Base-by-base conservation (phyloP, 2,888 invertebrate species). In the Bellardia pandia region DNA sequence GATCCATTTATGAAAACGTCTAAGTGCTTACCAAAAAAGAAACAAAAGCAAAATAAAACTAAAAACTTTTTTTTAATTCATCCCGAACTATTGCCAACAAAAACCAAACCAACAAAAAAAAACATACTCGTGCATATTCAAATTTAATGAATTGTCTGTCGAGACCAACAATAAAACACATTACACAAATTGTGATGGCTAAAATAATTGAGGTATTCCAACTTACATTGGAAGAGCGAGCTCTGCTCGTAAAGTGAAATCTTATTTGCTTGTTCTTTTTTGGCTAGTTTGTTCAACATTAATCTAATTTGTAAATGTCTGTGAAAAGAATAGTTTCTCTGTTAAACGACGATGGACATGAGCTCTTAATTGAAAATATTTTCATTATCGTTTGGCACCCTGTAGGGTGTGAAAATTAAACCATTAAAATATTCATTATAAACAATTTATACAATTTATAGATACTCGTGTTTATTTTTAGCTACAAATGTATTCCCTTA, bases 1-100 rank as follows among this genome's bases (percentile, higher is more conserved):
- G 81, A 69, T 69, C 82, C 76, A 77, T 71, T 83, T 83, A 83
- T 83, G 76, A 83, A 83, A 83, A 69, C 16, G 76, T 56, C 62
- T 62, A 53, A 64, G 30, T 56, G 56, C 40, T 53, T 83, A 76
- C 83, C 83, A 83, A 83, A 71, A 64, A 42, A 62, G 14, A 42
- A 33, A 33, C 16, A 62, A 60, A 45, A 58, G 30, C 30, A 42
- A 66, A 45, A 16, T 16, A 45, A 66, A 66, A 40, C 4, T 60
- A 33, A 33, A 33, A 30, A 66, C 6, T 11, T 51, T 48, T 11
- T 40, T 56, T 42, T 9, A 30, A 48, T 56, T 56, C 2, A 40
- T 72, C 9, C 48, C 48, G 6, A 83, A 75, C 40, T 56, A 23
- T 75, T 75, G 75, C 48, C 75, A 79, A 79, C 33, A 58, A 69